These are phyloP conservation scores for Hippocampus mohnikei DNA, from an alignment of 2,113 vertebrate genomes.

Conservation along the genomic window DNA sequence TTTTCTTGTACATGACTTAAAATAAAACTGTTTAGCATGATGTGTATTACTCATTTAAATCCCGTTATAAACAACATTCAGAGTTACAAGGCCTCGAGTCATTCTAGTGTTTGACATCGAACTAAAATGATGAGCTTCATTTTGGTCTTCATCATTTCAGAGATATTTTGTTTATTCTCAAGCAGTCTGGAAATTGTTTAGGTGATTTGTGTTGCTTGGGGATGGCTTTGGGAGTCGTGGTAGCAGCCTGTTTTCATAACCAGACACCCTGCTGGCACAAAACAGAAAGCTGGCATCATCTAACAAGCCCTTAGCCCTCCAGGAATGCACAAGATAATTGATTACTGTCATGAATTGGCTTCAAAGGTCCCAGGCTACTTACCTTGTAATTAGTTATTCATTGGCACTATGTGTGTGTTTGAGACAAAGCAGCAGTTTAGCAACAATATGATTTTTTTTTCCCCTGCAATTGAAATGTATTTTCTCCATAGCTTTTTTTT, in stretches of 20 bases:
- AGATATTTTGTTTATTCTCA: conserved; percentile 52
- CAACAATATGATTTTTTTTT: neutral
- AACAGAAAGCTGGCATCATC: conserved; percentile 24
- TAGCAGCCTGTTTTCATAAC: conserved; percentile 37
- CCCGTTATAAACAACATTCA: neutral
- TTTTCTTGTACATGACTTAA: neutral
- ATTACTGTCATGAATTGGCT: neutral
- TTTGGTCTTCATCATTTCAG: conserved; percentile 28
- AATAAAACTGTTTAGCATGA: neutral
- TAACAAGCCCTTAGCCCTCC: conserved; percentile 11
- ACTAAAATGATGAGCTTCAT: conserved; percentile 35
- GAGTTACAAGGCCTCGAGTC: conserved; percentile 2
- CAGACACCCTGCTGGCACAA: conserved; percentile 37
- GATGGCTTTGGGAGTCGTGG: conserved; percentile 22
- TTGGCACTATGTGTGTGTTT: neutral
- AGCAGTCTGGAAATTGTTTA: conserved; percentile 47
- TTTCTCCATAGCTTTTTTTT: neutral
- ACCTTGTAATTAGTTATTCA: neutral
- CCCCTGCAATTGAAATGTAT: neutral
- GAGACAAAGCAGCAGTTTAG: neutral
- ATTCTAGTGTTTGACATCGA: conserved; percentile 21
- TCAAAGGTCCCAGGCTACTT: conserved; percentile 7
- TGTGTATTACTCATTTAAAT: neutral
- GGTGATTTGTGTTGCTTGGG: conserved; percentile 25
- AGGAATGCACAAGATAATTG: neutral